A percentile compares a stretch with the other conserved stretches of the same genome.
These are phyloP conservation scores for Abscondita cerata DNA, from an alignment of 2,888 invertebrate species.

Conservation along the genomic window DNA sequence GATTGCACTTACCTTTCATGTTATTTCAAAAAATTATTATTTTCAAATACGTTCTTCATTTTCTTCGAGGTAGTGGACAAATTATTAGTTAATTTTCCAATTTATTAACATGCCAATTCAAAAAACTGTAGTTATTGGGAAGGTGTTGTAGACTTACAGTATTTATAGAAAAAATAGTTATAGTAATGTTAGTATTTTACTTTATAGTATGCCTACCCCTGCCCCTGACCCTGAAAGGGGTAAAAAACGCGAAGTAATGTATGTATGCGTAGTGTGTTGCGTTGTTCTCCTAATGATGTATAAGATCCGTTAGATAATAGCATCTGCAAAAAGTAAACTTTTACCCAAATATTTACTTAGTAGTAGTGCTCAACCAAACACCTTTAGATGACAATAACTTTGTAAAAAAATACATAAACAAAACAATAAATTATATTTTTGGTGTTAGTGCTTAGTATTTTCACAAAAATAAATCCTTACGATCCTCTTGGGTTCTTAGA, in stretches of 20 bases:
- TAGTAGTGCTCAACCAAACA: slow-evolving; percentile 22
- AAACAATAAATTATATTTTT: slow-evolving; percentile 11
- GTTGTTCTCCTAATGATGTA: slow-evolving; percentile 59
- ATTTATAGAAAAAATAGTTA: slow-evolving; percentile 14
- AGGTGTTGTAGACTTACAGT: not conserved
- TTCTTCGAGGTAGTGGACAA: too few relatives aligned
- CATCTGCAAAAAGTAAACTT: slow-evolving; percentile 24
- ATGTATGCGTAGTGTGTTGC: slow-evolving; percentile 61
- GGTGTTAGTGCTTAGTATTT: slow-evolving; percentile 9
- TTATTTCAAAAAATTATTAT: too few relatives aligned
- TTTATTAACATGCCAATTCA: too few relatives aligned
- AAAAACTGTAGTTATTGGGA: too few relatives aligned
- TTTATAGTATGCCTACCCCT: slow-evolving; percentile 59
- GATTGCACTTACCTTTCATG: too few relatives aligned
- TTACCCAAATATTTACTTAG: slow-evolving; percentile 17
- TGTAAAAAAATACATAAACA: slow-evolving; percentile 11
- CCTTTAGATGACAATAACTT: slow-evolving; percentile 33
- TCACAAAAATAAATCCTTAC: not conserved
- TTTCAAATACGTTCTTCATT: too few relatives aligned
- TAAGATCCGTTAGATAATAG: slow-evolving; percentile 53
- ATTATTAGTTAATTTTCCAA: too few relatives aligned
- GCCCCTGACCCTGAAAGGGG: slow-evolving; percentile 59
- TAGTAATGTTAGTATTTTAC: slow-evolving; percentile 45
- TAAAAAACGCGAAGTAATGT: slow-evolving; percentile 60
- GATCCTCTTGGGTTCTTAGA: not conserved